These are phyloP conservation scores for Tinea pellionella DNA, from an alignment of 2,888 invertebrate genomes.

Conservation along the genomic window DNA sequence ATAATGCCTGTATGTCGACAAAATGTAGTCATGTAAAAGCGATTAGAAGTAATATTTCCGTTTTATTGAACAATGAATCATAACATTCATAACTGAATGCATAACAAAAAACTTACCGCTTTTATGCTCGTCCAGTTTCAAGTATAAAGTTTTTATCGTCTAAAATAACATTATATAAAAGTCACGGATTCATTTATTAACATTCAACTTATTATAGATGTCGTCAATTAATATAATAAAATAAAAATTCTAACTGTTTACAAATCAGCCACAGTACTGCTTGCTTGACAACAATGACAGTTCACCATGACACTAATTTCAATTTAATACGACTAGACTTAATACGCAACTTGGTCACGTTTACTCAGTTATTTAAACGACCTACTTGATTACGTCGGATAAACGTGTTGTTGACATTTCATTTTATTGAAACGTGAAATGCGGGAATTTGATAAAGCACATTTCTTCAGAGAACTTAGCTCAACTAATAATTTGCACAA, in stretches of 20 bases:
- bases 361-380: neutral
- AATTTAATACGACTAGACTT: neutral
- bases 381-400: neutral
- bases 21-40: neutral
- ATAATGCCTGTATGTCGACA: too few species aligned
- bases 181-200: neutral
- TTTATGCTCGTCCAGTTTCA: neutral
- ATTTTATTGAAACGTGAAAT: neutral
- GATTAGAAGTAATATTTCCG: neutral
- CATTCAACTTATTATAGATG: neutral
- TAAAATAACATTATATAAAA: neutral
- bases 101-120: constrained; percentile 1
- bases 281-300: too few species aligned
- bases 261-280: neutral
- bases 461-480: too few species aligned
- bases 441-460: neutral
- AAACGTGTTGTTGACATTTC: neutral
- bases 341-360: neutral
- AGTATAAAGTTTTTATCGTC: neutral
- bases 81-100: neutral
- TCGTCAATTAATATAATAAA: neutral
- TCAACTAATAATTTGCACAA: too few species aligned
- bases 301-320: neutral
- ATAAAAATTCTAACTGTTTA: neutral
- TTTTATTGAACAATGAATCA: neutral